A percentile compares a stretch with the other conserved stretches of the same genome.
These are phyloP conservation scores for Daktulosphaira vitifoliae DNA, from an alignment of 1,140 invertebrate genomes.

Conservation along the genomic window DNA sequence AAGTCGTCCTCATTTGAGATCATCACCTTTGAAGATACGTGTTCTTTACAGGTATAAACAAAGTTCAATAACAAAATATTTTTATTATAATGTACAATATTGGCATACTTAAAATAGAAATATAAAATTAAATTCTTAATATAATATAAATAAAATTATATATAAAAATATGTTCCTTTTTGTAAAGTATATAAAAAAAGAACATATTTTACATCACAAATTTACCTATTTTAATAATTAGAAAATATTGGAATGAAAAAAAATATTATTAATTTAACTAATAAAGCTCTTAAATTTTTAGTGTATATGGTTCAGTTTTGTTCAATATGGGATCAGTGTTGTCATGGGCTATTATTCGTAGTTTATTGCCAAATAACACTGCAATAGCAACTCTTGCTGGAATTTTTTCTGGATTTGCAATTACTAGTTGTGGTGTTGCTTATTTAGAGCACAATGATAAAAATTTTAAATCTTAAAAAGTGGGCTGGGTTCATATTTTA, in stretches of 20 bases:
- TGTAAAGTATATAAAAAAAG: too few relatives aligned
- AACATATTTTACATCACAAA: too few relatives aligned
- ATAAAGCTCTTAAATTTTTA: constrained; percentile 42
- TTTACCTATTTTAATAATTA: too few relatives aligned
- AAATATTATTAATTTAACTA: not conserved
- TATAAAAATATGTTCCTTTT: too few relatives aligned
- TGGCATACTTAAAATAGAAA: too few relatives aligned
- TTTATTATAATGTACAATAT: too few relatives aligned
- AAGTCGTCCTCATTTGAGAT: not conserved
- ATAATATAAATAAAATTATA: too few relatives aligned
- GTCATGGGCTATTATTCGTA: constrained; percentile 60
- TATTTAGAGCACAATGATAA: constrained; percentile 11
- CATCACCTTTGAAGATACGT: not conserved
- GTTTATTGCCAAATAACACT: constrained; percentile 55
- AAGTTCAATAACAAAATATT: too few relatives aligned
- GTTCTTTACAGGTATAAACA: not conserved
- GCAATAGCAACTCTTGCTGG: constrained; percentile 52
- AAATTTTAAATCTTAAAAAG: not conserved
- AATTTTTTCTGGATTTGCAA: constrained; percentile 49
- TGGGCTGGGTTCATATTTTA: too few relatives aligned
- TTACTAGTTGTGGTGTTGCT: constrained; percentile 39
- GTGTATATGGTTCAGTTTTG: constrained; percentile 53
- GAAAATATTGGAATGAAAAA: too few relatives aligned
- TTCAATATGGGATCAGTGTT: constrained; percentile 65
- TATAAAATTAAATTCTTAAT: too few relatives aligned